A percentile compares a stretch with the other conserved stretches of the same genome.
Evolutionary conservation across 2,797 vertebrate species (phyloP).

Genomic region (Acrocephalus scirpaceus): DNA sequence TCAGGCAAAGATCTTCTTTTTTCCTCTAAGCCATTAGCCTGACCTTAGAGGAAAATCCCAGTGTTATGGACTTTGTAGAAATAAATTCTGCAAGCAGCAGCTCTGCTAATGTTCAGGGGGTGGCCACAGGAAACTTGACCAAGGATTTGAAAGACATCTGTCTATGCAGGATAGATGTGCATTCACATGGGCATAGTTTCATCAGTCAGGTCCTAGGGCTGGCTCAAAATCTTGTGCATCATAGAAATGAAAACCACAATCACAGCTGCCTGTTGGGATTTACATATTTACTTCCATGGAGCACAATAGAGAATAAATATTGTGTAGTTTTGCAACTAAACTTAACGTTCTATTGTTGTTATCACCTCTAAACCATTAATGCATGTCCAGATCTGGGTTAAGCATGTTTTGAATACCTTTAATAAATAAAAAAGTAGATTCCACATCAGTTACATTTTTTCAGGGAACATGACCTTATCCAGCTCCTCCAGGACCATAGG

Average conservation of each 20-base stretch:
- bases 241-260: background rate
- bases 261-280: background rate
- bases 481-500: background rate
- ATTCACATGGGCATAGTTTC: accelerated
- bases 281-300: background rate
- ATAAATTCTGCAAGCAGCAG: background rate
- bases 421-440: background rate
- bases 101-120: background rate
- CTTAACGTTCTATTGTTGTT: background rate
- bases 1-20: background rate
- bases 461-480: background rate
- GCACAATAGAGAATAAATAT: background rate
- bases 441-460: background rate
- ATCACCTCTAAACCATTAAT: background rate
- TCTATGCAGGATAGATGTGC: background rate
- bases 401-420: background rate
- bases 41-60: background rate
- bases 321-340: background rate
- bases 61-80: background rate
- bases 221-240: background rate
- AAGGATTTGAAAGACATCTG: background rate
- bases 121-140: background rate
- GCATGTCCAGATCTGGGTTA: background rate
- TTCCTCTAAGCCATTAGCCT: background rate
- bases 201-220: background rate